Conservation (phyloP, 1,140 invertebrate species). For the Maniola jurtina region DNA sequence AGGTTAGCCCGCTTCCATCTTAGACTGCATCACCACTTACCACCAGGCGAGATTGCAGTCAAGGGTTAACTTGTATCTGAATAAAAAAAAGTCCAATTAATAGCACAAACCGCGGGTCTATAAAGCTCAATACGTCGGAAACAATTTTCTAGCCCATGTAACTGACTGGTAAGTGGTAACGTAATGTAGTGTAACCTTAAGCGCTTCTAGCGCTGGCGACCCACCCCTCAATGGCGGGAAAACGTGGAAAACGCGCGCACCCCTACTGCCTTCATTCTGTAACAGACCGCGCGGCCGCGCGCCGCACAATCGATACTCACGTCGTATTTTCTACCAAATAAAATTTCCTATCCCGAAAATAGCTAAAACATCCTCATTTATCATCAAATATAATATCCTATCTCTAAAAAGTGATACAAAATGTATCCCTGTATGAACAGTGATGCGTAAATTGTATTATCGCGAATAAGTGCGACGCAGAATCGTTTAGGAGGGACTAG, state of each 20-base stretch:
- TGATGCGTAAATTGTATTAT: slow-evolving; percentile 22
- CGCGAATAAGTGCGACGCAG: slow-evolving; percentile 56
- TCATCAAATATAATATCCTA: neutral
- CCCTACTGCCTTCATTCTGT: slow-evolving; percentile 62
- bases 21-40: no score
- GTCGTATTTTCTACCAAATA: slow-evolving; percentile 15
- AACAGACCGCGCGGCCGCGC: slow-evolving; percentile 60
- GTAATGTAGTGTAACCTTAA: slow-evolving; percentile 20
- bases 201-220: slow-evolving; percentile 20
- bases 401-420: neutral
- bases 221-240: slow-evolving; percentile 66
- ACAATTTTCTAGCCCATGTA: slow-evolving; percentile 13
- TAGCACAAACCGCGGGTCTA: neutral
- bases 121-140: slow-evolving; percentile 8
- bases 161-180: slow-evolving; percentile 11
- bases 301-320: slow-evolving; percentile 66
- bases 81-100: no score
- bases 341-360: slow-evolving; percentile 25
- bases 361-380: neutral
- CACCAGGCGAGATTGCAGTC: no score
- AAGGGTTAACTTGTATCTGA: no score
- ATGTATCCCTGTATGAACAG: neutral
- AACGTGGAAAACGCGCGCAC: slow-evolving; percentile 71
- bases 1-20: no score
- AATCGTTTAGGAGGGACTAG: slow-evolving; percentile 53